Conservation (phyloP, 2,888 invertebrate species). For the Acheta domesticus region DNA sequence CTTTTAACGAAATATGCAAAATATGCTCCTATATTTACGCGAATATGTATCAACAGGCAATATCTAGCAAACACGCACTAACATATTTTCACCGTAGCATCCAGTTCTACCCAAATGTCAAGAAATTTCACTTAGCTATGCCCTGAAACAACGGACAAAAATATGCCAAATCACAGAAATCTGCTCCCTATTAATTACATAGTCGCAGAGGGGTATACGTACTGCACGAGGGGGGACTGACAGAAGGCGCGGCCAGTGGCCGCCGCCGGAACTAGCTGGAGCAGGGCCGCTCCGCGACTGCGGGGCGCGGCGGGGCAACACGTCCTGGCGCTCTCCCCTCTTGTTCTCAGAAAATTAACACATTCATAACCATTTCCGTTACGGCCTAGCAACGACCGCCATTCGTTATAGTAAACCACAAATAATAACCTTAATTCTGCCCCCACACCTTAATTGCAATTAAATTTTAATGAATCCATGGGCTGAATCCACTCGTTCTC, state of each 20-base stretch:
- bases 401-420: constrained; percentile 18
- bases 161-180: no score
- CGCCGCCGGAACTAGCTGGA: background rate
- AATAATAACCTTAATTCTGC: background rate
- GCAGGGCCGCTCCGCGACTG: background rate
- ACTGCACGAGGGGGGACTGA: background rate
- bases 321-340: background rate
- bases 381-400: background rate
- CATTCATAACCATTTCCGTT: background rate
- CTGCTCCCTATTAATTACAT: no score
- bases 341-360: background rate
- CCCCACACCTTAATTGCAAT: background rate
- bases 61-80: no score
- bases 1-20: no score
- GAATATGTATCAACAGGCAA: no score
- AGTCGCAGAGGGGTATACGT: no score
- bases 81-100: no score
- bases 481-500: background rate
- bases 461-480: background rate
- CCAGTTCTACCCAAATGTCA: no score
- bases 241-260: background rate
- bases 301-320: background rate
- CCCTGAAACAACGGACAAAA: no score
- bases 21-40: no score
- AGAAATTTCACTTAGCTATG: no score